phyloP scores from a whole-genome alignment of 2,888 invertebrate genomes.

The Stegana nigrithorax region DNA sequence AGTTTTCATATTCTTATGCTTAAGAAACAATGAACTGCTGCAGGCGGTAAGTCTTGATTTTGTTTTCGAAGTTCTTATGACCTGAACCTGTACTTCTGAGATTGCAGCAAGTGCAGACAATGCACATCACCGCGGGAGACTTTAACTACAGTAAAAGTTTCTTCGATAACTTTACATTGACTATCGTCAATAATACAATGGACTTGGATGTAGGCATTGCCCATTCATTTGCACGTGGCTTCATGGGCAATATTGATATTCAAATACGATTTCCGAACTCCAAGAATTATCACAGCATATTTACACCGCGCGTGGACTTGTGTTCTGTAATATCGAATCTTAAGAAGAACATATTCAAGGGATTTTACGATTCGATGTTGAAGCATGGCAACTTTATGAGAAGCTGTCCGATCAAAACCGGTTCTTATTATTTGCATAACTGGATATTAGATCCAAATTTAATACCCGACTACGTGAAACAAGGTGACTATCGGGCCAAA shows the following conservation, averaged over 20 bases:
- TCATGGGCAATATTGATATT: conserved; percentile 29
- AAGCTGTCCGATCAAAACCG: conserved; percentile 32
- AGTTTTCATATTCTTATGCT: background rate
- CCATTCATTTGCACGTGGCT: conserved; percentile 15
- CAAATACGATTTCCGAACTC: conserved; percentile 10
- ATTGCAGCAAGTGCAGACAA: background rate
- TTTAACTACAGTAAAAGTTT: background rate
- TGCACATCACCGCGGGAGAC: background rate
- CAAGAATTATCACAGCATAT: conserved; percentile 28
- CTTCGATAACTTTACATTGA: background rate
- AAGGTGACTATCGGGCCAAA: conserved; percentile 26
- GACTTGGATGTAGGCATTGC: conserved; percentile 21
- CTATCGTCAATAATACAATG: background rate
- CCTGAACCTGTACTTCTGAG: background rate
- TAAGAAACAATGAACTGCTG: background rate
- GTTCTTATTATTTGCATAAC: conserved; percentile 23
- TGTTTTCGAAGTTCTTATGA: background rate
- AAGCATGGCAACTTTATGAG: conserved; percentile 32
- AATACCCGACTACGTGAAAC: conserved; percentile 21
- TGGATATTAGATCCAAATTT: conserved; percentile 16
- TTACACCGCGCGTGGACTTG: conserved; percentile 25
- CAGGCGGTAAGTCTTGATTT: background rate
- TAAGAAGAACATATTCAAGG: conserved; percentile 29
- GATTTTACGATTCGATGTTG: conserved; percentile 27
- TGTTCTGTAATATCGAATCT: background rate